Conservation (phyloP, 2,113 vertebrate species). For the Coptodon rendalli region DNA sequence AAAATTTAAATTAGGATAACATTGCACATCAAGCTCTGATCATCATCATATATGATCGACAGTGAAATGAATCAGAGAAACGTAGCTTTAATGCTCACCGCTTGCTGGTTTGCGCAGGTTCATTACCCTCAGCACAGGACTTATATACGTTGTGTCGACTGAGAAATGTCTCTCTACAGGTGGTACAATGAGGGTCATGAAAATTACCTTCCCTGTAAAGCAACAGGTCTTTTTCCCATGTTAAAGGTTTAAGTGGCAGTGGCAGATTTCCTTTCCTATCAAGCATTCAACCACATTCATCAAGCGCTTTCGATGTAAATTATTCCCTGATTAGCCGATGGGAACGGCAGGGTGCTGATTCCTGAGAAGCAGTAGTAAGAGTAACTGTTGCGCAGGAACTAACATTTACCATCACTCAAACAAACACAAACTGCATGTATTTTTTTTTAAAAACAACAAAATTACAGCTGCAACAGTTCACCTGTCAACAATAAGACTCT, state of each 20-base stretch:
- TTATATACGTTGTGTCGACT: background rate
- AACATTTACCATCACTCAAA: background rate
- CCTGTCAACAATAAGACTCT: background rate
- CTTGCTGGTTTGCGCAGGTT: background rate
- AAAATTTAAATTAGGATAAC: background rate
- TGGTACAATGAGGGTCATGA: background rate
- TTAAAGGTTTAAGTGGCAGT: background rate
- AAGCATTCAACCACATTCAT: background rate
- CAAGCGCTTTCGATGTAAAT: background rate
- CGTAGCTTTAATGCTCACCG: background rate
- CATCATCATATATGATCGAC: background rate
- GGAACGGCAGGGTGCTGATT: slow-evolving; percentile 1
- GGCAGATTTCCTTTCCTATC: background rate
- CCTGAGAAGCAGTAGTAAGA: background rate
- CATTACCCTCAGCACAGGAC: background rate
- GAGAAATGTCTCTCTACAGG: background rate
- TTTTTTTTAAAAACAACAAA: accelerated
- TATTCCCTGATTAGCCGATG: background rate
- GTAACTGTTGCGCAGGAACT: background rate
- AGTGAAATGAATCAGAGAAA: background rate
- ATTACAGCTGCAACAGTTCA: background rate
- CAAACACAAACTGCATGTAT: background rate
- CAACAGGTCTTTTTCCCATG: background rate
- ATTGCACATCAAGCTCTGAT: background rate
- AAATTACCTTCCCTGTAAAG: background rate